Base-by-base conservation (phyloP, 1,140 invertebrate species). In the Sminthurides bifidus region DNA sequence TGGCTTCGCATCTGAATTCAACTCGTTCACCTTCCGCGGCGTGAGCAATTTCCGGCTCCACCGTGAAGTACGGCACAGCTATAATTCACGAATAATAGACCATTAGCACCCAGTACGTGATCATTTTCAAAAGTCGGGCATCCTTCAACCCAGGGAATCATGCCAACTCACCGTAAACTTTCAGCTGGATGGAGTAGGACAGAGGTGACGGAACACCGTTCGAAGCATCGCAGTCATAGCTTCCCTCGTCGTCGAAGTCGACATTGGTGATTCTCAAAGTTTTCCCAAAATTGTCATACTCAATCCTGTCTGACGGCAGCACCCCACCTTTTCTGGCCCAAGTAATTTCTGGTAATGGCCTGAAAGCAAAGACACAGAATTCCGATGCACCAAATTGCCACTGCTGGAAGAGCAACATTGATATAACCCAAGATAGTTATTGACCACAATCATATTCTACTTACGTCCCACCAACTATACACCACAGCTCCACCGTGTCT, bases 21-120 rank as follows among this genome's bases (percentile, higher is more conserved):
- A 86, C 84, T 10, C 79, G 85, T 69, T 95, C 92, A 45, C 86
- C 91, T 74, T 96, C 92, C 15, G 92, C 88, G 3, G 83, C 83
- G 66, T 88, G 89, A 43, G 85, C 77, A 60, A 90, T 81, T 68
- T 90, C 81, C 1, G 92, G 93, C 68, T 93, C 87, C n/a, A 80
- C 77, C 6, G 83, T 87, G 76, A 97, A 98, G 70, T 87, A 95
- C 0, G 92, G 93, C 29, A 83, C 79, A 29, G 92, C 85, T 84
- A 71, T 54, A 69, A 69, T 52, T 38, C 37, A 30, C 35, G n/a
- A n/a, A n/a, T n/a, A n/a, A n/a, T n/a, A n/a, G n/a, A n/a, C n/a
- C n/a, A n/a, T n/a, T n/a, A n/a, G n/a, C n/a, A n/a, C n/a, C n/a
- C n/a, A n/a, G n/a, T n/a, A n/a, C n/a, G n/a, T n/a, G n/a, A n/a